Evolutionary conservation across 2,888 invertebrate genomes (phyloP), one percentile per base, ranked within the genome.

Genomic region (Apodemia duryi): DNA sequence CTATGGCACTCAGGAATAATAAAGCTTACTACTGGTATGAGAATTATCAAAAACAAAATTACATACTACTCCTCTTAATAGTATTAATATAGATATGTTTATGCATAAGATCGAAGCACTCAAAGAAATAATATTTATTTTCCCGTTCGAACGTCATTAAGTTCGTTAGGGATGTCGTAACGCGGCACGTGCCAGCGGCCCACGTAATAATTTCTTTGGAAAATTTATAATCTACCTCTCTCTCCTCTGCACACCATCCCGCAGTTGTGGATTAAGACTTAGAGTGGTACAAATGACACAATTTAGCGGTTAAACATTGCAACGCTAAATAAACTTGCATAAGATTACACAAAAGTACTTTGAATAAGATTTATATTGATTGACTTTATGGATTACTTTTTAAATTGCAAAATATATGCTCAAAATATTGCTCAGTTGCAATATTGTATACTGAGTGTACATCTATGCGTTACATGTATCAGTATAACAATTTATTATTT

Each of bases 191-290:
- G 88, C 80, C 80, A 65, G 75, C 77, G 49, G 68, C 86, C 88
- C 85, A 87, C 88, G 77, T 81, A 77, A 73, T 74, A 81, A 84
- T 87, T 86, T 86, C 86, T 86, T 83, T 65, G 51, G 65, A 61
- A 52, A 65, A 61, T 65, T 61, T 65, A 65, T 61, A 21, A 63
- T 74, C 76, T 76, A 75, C 75, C 74, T 77, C 74, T 75, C 78
- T 78, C 81, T 80, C 74, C 77, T 73, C 74, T 70, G 72, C 61
- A 51, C 35, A 29, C 32, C 32, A 57, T 57, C 57, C 13, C 57
- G 29, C 57, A 13, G 57, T 57, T 35, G 57, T 35, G 57, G 32
- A 57, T 57, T 57, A 57, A 11, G 57, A 57, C 11, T 57, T 32
- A 29, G 32, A 32, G 62, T 41, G 63, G 67, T 65, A 49, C n/a